Base-by-base conservation (phyloP, 2,888 invertebrate genomes). In the Brenthis daphne region DNA sequence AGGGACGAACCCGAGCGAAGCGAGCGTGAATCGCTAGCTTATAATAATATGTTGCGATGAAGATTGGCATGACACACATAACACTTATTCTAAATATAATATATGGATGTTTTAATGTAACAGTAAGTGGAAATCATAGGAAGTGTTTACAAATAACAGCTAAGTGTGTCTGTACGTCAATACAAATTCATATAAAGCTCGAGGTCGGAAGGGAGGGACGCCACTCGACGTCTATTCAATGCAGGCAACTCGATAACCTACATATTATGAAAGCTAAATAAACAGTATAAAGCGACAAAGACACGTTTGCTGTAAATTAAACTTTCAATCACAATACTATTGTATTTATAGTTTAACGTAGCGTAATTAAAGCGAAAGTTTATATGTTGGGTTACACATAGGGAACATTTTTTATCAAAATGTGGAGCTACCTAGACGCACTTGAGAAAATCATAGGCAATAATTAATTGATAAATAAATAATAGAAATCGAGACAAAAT, bases 221-320 rank as follows among this genome's bases (percentile, higher is more conserved):
- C 54, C 80, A 77, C 72, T 77, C 77, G 79, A 79, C 79, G 80
- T 77, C 73, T 65, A 75, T 76, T 80, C 77, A 84, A 84, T 85
- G 77, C 77, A 74, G 73, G 73, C 70, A 79, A 77, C 78, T 77
- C 80, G 83, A 86, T 85, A 87, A 84, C 87, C 86, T 77, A 87
- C 82, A 85, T 85, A 57, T 67, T 65, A 65, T 65, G 63, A 63
- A 68, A 65, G 65, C 65, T 63, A 63, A 68, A 68, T 61, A 68
- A 71, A 63, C 37, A 57, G 48, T 54, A 61, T 55, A 56, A 60
- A 29, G 20, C 29, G 63, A 61, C 53, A 64, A 53, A 64, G 67
- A 50, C 48, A 64, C n/a, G 8, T 29, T 29, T 29, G 4, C 29
- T 29, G 29, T 29, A 29, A 29, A 37, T 8, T 6, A 37, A 37